Conservation (phyloP, 2,888 invertebrate genomes). For the Spodoptera littoralis region DNA sequence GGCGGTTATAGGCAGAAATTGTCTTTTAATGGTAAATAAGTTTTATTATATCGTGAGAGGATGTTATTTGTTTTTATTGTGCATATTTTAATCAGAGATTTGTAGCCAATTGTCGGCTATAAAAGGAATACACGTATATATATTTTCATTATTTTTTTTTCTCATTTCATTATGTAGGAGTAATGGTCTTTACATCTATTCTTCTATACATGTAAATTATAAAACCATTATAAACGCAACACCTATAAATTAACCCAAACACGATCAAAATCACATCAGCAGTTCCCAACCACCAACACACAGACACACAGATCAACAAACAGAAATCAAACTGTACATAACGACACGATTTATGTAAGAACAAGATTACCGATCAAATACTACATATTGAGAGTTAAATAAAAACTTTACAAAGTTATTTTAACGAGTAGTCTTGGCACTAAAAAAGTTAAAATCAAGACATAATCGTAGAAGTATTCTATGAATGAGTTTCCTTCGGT, state of each 20-base stretch:
- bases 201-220: no score
- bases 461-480: slow-evolving; percentile 51
- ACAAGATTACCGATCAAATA: slow-evolving; percentile 49
- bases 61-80: no score
- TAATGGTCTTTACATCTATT: no score
- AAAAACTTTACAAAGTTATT: slow-evolving; percentile 49
- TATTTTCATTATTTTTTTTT: no score
- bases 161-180: no score
- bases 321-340: slow-evolving; percentile 17
- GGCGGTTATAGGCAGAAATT: no score
- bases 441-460: slow-evolving; percentile 53
- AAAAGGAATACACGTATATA: no score
- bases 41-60: background rate
- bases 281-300: slow-evolving; percentile 10
- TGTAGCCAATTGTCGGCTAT: no score
- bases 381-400: slow-evolving; percentile 41
- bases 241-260: background rate
- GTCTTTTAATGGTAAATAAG: no score
- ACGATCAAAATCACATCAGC: background rate
- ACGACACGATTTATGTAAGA: slow-evolving; percentile 40
- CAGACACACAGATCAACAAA: slow-evolving; percentile 17
- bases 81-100: no score
- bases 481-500: slow-evolving; percentile 56
- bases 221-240: no score
- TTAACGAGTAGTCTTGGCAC: slow-evolving; percentile 50